These are phyloP conservation scores for Platichthys stellatus DNA, from an alignment of 2,113 vertebrate genomes.

Conservation along the genomic window DNA sequence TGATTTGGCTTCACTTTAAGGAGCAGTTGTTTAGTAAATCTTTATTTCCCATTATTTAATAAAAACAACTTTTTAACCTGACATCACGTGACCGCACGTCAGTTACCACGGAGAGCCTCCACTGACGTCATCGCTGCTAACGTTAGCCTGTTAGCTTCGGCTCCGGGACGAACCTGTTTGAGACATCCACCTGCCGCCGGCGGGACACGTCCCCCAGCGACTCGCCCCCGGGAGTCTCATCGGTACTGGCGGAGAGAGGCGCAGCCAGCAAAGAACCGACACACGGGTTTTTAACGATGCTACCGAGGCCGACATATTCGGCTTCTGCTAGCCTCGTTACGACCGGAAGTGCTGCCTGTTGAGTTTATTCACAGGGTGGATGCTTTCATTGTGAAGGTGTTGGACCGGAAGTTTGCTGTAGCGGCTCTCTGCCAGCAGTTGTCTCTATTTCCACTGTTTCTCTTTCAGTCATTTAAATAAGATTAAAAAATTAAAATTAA, in stretches of 20 bases:
- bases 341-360: not conserved
- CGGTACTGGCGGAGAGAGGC: not conserved
- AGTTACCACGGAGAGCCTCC: not conserved
- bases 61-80: no score
- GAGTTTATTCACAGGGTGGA: not conserved
- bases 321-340: not conserved
- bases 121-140: not conserved
- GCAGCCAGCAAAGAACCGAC: not conserved
- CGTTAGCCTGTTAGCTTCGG: conserved; percentile 14
- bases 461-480: no score
- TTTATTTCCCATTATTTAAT: no score
- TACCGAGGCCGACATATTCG: conserved; percentile 10
- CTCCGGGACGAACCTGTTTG: conserved; percentile 18
- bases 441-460: not conserved
- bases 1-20: no score
- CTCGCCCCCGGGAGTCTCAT: not conserved
- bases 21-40: no score
- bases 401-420: no score
- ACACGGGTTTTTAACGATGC: not conserved
- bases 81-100: not conserved
- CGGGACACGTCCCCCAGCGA: not conserved
- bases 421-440: no score
- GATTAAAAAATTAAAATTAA: no score
- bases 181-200: not conserved
- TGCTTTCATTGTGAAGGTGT: not conserved